These are phyloP conservation scores for Gorsachius goisagi DNA, from an alignment of 2,113 vertebrate genomes.

Conservation along the genomic window DNA sequence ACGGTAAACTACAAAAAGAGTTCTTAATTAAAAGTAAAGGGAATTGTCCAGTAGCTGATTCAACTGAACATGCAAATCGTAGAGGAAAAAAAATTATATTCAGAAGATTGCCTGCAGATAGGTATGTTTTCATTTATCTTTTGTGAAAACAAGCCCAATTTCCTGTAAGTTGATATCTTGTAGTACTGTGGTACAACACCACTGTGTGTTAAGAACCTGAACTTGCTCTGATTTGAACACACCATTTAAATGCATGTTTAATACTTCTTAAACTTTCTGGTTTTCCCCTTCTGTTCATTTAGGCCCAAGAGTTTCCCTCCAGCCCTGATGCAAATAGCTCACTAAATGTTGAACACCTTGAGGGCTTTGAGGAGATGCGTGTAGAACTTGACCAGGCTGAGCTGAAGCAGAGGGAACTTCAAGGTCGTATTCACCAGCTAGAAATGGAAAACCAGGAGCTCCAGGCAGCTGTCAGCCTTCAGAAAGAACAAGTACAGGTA, in stretches of 20 bases:
- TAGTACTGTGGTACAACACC: neutral
- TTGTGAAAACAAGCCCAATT: neutral
- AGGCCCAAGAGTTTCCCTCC: slow-evolving; percentile 83
- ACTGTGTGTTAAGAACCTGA: neutral
- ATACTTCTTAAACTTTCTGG: neutral
- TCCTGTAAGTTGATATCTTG: neutral
- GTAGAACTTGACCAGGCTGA: slow-evolving; percentile 90
- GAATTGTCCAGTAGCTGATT: neutral
- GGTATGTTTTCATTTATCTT: neutral
- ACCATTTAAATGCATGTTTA: neutral
- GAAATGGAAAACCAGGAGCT: slow-evolving; percentile 86
- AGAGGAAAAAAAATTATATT: neutral
- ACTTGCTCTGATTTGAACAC: neutral
- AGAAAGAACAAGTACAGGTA: slow-evolving; percentile 52
- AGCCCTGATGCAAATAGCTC: slow-evolving; percentile 79
- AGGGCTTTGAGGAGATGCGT: slow-evolving; percentile 84
- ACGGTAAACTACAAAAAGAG: neutral
- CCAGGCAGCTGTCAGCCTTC: slow-evolving; percentile 46
- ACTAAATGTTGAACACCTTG: slow-evolving; percentile 78
- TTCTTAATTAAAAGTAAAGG: neutral
- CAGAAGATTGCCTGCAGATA: neutral
- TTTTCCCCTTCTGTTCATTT: neutral
- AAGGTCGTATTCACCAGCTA: slow-evolving; percentile 79
- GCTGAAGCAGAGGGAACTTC: slow-evolving; percentile 81
- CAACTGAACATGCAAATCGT: neutral